phyloP scores from a whole-genome alignment of 2,797 vertebrate genomes.

The Clarias pachynema region DNA sequence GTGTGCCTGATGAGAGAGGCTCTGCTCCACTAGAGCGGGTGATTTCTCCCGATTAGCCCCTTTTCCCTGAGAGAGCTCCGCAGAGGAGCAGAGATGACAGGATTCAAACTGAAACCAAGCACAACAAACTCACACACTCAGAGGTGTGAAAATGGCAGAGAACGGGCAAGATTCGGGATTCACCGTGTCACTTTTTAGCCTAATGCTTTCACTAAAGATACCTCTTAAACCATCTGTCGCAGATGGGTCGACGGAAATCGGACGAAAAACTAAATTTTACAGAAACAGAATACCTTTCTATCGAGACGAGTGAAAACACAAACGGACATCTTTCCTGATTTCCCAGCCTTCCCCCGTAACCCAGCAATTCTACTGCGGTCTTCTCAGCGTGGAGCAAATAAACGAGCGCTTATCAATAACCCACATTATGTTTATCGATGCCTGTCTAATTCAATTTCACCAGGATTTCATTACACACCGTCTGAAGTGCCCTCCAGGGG shows the following conservation, averaged over 20 bases:
- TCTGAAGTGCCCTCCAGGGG: constrained; percentile 60
- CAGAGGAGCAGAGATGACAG: constrained; percentile 45
- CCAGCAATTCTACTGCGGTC: constrained; percentile 62
- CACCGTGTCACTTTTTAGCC: neutral
- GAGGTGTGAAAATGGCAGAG: neutral
- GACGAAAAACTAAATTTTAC: neutral
- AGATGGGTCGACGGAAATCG: neutral
- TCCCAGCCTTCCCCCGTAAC: constrained; percentile 59
- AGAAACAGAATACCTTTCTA: neutral
- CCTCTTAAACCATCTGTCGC: neutral
- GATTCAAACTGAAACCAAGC: constrained; percentile 28
- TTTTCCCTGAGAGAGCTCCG: constrained; percentile 45
- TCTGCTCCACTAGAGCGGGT: constrained; percentile 58
- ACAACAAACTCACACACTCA: neutral
- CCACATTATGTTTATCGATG: constrained; percentile 77
- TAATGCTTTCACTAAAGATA: neutral
- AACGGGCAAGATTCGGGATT: neutral
- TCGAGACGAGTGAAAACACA: neutral
- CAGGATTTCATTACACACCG: constrained; percentile 52
- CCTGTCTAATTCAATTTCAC: constrained; percentile 79
- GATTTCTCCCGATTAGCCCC: constrained; percentile 59
- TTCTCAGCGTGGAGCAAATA: constrained; percentile 62
- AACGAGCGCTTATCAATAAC: constrained; percentile 75
- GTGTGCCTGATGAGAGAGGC: constrained; percentile 35
- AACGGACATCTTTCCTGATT: neutral